These are phyloP conservation scores for Drosophila anceps DNA, from an alignment of 2,888 invertebrate genomes.

Conservation along the genomic window DNA sequence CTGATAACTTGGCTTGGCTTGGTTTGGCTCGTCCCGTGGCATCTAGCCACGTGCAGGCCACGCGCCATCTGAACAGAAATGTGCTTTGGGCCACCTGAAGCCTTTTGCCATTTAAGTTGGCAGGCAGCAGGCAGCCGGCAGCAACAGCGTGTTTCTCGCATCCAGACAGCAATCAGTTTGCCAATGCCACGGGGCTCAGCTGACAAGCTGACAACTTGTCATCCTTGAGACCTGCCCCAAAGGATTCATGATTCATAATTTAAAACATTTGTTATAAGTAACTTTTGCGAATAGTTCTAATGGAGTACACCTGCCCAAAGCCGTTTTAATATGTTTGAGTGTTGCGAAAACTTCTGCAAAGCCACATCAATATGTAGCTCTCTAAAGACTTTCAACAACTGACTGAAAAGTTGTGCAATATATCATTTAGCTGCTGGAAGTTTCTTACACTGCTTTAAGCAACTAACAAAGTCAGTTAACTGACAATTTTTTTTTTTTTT, in stretches of 20 bases:
- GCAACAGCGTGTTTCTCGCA: too few species aligned
- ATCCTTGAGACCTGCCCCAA: constrained; percentile 3
- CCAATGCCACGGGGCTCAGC: constrained; percentile 16
- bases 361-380: background rate
- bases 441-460: background rate
- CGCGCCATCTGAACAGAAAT: background rate
- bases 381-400: background rate
- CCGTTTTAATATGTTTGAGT: background rate
- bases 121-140: constrained; percentile 6
- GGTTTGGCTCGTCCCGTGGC: background rate
- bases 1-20: background rate
- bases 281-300: background rate
- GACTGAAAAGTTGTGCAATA: background rate
- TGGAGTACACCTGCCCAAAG: background rate
- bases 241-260: constrained; percentile 1
- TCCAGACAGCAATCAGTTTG: constrained; percentile 15
- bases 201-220: constrained; percentile 12
- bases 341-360: background rate
- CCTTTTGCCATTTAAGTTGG: constrained; percentile 18
- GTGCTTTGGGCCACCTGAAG: constrained; percentile 11
- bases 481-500: background rate
- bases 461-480: background rate
- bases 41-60: constrained; percentile 33
- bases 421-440: background rate
- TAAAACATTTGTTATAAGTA: background rate